These are phyloP conservation scores for Xiphias gladius DNA, from an alignment of 2,113 vertebrate genomes.

Conservation along the genomic window DNA sequence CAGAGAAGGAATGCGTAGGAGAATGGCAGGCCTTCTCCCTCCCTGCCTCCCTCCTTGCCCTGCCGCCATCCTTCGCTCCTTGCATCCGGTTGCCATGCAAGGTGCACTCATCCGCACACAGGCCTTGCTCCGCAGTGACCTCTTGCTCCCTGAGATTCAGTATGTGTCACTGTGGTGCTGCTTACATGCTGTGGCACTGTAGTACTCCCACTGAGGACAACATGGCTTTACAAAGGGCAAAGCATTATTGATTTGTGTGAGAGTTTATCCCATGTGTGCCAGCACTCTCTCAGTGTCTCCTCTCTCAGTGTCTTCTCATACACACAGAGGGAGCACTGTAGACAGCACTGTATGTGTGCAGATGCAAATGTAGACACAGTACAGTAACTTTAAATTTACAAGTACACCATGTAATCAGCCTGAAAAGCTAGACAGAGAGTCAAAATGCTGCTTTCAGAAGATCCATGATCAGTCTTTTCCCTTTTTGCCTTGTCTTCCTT, in stretches of 20 bases:
- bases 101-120: conserved; percentile 68
- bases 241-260: conserved; percentile 82
- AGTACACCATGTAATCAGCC: conserved; percentile 6
- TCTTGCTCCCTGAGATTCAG: conserved; percentile 65
- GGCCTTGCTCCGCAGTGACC: conserved; percentile 72
- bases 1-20: conserved; percentile 37
- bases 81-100: conserved; percentile 51
- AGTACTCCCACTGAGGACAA: conserved; percentile 71
- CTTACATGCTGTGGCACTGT: conserved; percentile 75
- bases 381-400: neutral
- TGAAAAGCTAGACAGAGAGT: conserved; percentile 26
- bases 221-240: conserved; percentile 71
- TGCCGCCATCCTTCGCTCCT: conserved; percentile 17
- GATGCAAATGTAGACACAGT: neutral
- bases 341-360: conserved; percentile 1
- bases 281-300: neutral
- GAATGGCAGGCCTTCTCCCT: conserved; percentile 27
- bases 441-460: conserved; percentile 9
- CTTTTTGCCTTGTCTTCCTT: conserved; percentile 41
- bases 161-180: conserved; percentile 63
- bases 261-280: conserved; percentile 68
- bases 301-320: neutral
- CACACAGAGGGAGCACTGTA: conserved; percentile 10
- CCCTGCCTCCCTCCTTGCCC: neutral
- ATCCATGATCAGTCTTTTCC: conserved; percentile 39